A percentile compares a stretch with the other conserved stretches of the same genome.
These are phyloP conservation scores for Sipha flava DNA, from an alignment of 1,140 invertebrate genomes.

Conservation along the genomic window DNA sequence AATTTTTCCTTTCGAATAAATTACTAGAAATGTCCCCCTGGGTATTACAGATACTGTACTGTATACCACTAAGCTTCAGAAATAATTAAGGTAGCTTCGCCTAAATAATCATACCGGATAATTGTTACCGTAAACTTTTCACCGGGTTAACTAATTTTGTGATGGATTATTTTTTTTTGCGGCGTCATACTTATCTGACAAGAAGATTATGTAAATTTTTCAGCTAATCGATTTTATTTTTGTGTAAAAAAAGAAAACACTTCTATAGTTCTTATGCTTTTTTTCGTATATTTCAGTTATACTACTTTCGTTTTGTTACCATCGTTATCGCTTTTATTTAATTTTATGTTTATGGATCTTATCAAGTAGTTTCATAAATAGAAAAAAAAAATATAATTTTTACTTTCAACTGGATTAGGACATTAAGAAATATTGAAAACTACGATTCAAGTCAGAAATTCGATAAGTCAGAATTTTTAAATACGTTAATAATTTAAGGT, in stretches of 20 bases:
- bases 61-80: neutral
- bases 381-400: too few species aligned
- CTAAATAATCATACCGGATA: neutral
- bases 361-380: too few species aligned
- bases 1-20: neutral
- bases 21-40: neutral
- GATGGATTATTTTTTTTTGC: slow-evolving; percentile 7
- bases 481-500: too few species aligned
- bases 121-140: slow-evolving; percentile 16
- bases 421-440: too few species aligned
- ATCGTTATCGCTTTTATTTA: too few species aligned
- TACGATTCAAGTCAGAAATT: too few species aligned
- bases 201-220: slow-evolving; percentile 22
- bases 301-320: too few species aligned
- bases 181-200: neutral
- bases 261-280: neutral
- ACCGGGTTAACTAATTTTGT: slow-evolving; percentile 9
- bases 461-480: too few species aligned
- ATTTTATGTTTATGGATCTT: too few species aligned
- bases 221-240: neutral
- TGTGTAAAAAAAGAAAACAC: neutral
- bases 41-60: neutral
- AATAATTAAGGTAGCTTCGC: slow-evolving; percentile 20
- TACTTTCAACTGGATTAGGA: too few species aligned
- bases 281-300: neutral